A percentile compares a stretch with the other conserved stretches of the same genome.
phyloP scores from a whole-genome alignment of 2,888 invertebrate genomes.

The Xylophagus ater region DNA sequence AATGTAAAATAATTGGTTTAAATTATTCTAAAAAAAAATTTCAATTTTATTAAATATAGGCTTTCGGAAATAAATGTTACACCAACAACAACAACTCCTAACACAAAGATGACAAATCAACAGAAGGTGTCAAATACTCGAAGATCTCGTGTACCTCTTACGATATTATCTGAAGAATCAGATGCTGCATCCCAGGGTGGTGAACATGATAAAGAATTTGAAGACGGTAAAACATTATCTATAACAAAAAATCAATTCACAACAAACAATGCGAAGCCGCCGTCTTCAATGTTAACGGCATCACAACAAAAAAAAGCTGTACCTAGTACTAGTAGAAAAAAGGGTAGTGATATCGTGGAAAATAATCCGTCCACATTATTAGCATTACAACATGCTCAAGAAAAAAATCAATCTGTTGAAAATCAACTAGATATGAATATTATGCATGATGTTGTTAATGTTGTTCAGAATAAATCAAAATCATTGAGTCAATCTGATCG shows the following conservation, averaged over 20 bases:
- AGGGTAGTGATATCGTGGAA: constrained; percentile 7
- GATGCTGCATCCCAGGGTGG: constrained; percentile 4
- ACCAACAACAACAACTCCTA: constrained; percentile 10
- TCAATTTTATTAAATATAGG: neutral
- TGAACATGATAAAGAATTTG: constrained; percentile 13
- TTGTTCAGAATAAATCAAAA: constrained; percentile 8
- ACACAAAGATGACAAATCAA: no score
- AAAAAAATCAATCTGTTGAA: neutral
- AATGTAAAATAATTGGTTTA: neutral
- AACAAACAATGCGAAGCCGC: constrained; percentile 5
- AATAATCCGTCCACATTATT: constrained; percentile 11
- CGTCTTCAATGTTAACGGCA: constrained; percentile 6
- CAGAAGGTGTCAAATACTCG: constrained; percentile 3
- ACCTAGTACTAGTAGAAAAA: constrained; percentile 15
- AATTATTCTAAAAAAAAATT: neutral
- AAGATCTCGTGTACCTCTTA: constrained; percentile 17
- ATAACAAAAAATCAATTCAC: constrained; percentile 13
- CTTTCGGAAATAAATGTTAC: neutral
- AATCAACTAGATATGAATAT: constrained; percentile 12
- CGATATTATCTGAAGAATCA: constrained; percentile 18
- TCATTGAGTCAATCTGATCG: constrained; percentile 47
- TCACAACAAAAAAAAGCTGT: constrained; percentile 11
- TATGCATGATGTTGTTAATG: constrained; percentile 6
- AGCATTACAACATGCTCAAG: neutral
- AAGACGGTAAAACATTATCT: constrained; percentile 13